Evolutionary conservation across 2,797 vertebrate species (phyloP).

Genomic region (Malurus splendens): DNA sequence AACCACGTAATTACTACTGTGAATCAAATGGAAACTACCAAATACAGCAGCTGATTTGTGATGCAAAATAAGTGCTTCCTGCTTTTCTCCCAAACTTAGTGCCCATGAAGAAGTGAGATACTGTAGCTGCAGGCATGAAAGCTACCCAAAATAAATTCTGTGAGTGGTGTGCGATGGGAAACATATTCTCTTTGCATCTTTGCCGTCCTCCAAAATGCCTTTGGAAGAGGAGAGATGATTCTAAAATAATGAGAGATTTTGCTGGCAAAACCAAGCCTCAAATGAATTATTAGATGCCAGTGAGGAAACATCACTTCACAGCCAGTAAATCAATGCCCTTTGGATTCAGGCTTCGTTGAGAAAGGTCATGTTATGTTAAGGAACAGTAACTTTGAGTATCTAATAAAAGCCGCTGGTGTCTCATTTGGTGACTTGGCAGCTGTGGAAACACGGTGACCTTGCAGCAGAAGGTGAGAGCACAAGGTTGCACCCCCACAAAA

Average conservation of each 20-base stretch:
- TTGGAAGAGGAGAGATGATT: neutral
- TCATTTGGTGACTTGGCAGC: neutral
- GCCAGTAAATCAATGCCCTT: conserved; percentile 33
- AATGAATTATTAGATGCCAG: conserved; percentile 11
- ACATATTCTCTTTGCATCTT: neutral
- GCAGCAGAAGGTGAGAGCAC: neutral
- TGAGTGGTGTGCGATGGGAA: neutral
- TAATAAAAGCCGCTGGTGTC: conserved; percentile 18
- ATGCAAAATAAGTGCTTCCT: neutral
- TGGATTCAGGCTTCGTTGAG: conserved; percentile 18
- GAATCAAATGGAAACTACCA: neutral
- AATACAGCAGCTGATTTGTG: neutral
- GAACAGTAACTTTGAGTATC: neutral
- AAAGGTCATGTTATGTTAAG: conserved; percentile 9
- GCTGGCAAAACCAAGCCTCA: neutral
- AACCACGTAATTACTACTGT: neutral
- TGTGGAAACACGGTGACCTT: conserved; percentile 18
- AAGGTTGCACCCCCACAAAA: neutral
- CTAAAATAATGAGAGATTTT: conserved; percentile 23
- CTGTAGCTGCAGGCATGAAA: neutral
- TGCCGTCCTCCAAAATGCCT: neutral
- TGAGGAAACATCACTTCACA: conserved; percentile 38
- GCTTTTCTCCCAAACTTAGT: neutral
- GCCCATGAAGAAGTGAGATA: neutral
- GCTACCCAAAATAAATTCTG: neutral